These are phyloP conservation scores for Monodelphis domestica DNA, from an alignment of 2,797 vertebrate species.

Conservation along the genomic window DNA sequence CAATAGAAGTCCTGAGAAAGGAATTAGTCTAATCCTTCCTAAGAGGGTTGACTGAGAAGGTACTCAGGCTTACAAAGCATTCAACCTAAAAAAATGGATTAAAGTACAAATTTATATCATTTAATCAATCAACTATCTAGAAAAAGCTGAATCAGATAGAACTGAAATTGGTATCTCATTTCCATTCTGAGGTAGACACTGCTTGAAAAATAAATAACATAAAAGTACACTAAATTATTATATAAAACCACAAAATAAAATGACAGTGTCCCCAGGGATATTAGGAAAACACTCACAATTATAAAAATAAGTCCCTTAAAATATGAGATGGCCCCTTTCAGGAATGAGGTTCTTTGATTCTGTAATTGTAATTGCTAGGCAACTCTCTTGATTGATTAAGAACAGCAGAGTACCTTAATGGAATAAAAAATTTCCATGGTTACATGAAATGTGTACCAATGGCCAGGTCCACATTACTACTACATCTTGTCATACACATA, in stretches of 20 bases:
- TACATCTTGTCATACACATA: background rate
- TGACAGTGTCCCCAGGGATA: slow-evolving; percentile 42
- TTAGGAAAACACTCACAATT: slow-evolving; percentile 52
- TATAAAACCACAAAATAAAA: slow-evolving; percentile 59
- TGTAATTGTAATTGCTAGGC: background rate
- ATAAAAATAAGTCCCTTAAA: background rate
- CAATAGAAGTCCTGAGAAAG: slow-evolving; percentile 66
- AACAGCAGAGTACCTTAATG: background rate
- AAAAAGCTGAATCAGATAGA: slow-evolving; percentile 60
- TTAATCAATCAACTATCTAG: slow-evolving; percentile 59
- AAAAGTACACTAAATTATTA: slow-evolving; percentile 51
- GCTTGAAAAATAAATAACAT: slow-evolving; percentile 61
- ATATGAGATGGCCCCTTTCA: background rate
- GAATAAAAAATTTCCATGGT: background rate
- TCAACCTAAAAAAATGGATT: slow-evolving; percentile 60
- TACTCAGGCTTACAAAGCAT: slow-evolving; percentile 57
- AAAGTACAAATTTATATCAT: slow-evolving; percentile 70
- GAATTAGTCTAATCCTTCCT: slow-evolving; percentile 68
- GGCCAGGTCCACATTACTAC: background rate
- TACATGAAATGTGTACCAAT: background rate
- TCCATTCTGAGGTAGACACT: slow-evolving; percentile 58
- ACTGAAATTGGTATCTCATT: slow-evolving; percentile 54
- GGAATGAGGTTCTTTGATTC: background rate
- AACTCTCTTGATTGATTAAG: background rate
- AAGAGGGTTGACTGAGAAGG: slow-evolving; percentile 57